Percentiles rank a stretch among this genome's conserved stretches.
phyloP scores from a whole-genome alignment of 2,797 vertebrate genomes.

The Oceanodroma leucorhoa region DNA sequence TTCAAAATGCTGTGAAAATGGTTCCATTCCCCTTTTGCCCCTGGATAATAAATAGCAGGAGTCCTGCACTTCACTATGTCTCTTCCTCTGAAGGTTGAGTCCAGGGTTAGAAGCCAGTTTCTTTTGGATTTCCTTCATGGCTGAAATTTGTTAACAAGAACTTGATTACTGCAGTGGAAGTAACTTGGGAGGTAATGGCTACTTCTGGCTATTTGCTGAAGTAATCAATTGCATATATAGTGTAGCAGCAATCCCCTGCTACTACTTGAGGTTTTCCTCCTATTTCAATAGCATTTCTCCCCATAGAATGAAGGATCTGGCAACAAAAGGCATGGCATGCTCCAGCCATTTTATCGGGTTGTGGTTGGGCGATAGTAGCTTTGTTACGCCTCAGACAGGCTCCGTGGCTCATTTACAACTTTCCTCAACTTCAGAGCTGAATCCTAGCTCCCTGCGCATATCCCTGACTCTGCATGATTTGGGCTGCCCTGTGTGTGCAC shows the following conservation, averaged over 20 bases:
- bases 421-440: not conserved
- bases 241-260: not conserved
- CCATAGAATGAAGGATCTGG: not conserved
- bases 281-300: not conserved
- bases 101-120: not conserved
- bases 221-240: slow-evolving; percentile 18
- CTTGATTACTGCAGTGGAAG: slow-evolving; percentile 11
- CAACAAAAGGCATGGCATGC: not conserved
- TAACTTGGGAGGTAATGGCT: slow-evolving; percentile 6
- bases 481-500: not conserved
- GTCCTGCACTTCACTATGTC: not conserved
- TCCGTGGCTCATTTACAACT: not conserved
- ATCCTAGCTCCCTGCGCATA: not conserved
- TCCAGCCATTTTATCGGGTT: not conserved
- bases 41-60: not conserved
- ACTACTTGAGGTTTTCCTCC: not conserved
- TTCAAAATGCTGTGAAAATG: not conserved
- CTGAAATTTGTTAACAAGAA: slow-evolving; percentile 17
- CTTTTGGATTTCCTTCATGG: not conserved
- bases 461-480: not conserved
- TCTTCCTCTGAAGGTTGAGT: not conserved
- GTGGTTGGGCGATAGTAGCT: not conserved
- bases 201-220: slow-evolving; percentile 39
- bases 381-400: not conserved
- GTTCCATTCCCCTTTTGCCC: not conserved